Evolutionary conservation across 1,140 invertebrate species (phyloP), one percentile per base, ranked within the genome.

Genomic region (Limonius californicus): DNA sequence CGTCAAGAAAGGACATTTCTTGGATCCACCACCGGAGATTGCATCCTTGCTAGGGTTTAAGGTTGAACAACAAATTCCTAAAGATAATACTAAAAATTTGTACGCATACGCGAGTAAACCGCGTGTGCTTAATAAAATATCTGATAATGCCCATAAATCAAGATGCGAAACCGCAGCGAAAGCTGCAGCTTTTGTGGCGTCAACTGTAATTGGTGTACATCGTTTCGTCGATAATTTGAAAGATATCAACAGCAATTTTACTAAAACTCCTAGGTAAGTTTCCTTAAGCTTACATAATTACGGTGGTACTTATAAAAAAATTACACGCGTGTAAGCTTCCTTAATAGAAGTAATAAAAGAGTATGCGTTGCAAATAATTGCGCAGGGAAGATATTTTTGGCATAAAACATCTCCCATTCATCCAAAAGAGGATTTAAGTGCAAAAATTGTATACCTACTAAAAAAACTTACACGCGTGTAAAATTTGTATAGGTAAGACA

Each of bases 11-110:
- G 89, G 90, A 0, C 83, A 88, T 65, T 92, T 91, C 70, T 74
- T 92, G 50, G 85, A 87, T 70, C 89, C 90, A 0, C 88, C 89
- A 0, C 85, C 87, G 16, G 86, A 89, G 68, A 77, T 89, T 32
- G 87, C 89, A 0, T 75, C 78, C 14, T 78, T 88, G 0, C 77
- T 88, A 1, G 86, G 86, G 0, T 78, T 88, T 32, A 75, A 81
- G 21, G 73, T 74, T 45, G 72, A 79, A 62, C 79, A 78, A 42
- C 72, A 72, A 27, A 70, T 64, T 55, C 70, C 47, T 56, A 70
- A 68, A 58, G 72, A 73, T 45, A 75, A 76, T 42, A 76, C 74
- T 58, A 72, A 69, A 60, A 70, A 80, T 74, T 74, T 85, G 47
- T 86, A 85, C 67, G 83, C 83, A 1, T 86, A 83, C 67, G 75